phyloP scores from a whole-genome alignment of 2,797 vertebrate species.

The Melanotaenia pygmaea region DNA sequence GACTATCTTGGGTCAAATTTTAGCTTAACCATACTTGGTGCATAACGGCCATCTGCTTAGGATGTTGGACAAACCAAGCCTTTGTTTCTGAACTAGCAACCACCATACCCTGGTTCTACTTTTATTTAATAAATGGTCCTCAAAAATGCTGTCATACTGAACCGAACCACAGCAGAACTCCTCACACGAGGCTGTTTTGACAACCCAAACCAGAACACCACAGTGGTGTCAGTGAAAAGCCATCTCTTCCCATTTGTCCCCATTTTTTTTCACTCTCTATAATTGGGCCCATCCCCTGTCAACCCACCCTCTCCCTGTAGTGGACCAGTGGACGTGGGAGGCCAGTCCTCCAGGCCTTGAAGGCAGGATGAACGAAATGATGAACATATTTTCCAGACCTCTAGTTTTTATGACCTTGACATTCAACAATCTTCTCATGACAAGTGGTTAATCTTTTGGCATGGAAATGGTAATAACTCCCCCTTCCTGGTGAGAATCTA shows the following conservation, averaged over 20 bases:
- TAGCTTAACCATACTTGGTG: background rate
- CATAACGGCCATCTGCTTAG: background rate
- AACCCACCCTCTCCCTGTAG: constrained; percentile 51
- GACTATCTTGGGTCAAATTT: background rate
- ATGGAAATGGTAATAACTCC: constrained; percentile 61
- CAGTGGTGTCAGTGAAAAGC: constrained; percentile 23
- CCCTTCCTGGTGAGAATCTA: constrained; percentile 68
- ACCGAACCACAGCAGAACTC: constrained; percentile 5
- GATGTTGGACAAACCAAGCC: background rate
- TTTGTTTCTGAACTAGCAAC: background rate
- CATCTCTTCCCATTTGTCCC: background rate
- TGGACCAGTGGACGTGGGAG: constrained; percentile 68
- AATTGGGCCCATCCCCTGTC: constrained; percentile 43
- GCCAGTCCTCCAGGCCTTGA: constrained; percentile 70
- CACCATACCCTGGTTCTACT: background rate
- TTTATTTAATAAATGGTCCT: background rate
- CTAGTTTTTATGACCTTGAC: constrained; percentile 79
- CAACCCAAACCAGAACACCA: constrained; percentile 26
- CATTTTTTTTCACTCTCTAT: background rate
- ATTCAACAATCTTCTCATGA: constrained; percentile 77
- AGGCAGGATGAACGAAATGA: constrained; percentile 65
- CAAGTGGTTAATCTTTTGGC: constrained; percentile 72
- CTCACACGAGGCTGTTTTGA: constrained; percentile 30
- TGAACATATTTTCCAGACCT: constrained; percentile 76
- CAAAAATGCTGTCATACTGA: background rate